A percentile compares a stretch with the other conserved stretches of the same genome.
Conservation (phyloP, 1,140 invertebrate genomes). For the Chelonus insularis region DNA sequence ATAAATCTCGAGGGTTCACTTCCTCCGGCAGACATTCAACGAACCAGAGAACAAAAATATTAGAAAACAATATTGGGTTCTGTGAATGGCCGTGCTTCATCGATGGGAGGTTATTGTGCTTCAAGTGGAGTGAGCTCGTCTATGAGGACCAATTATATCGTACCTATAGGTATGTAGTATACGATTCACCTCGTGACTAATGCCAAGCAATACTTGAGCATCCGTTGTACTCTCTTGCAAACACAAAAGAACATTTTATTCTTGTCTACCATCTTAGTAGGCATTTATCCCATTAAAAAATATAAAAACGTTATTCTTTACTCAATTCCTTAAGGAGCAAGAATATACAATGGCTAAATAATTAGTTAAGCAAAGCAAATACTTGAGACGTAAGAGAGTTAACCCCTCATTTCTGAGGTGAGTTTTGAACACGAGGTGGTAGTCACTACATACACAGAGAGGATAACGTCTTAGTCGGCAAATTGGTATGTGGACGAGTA, state of each 20-base stretch:
- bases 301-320: constrained; percentile 18
- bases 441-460: background rate
- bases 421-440: too few relatives aligned
- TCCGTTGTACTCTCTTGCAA: constrained; percentile 15
- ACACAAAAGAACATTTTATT: constrained; percentile 8
- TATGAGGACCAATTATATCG: constrained; percentile 40
- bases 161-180: constrained; percentile 22
- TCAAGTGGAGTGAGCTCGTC: constrained; percentile 36
- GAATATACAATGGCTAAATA: too few relatives aligned
- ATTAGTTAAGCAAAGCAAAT: too few relatives aligned
- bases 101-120: constrained; percentile 41
- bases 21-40: constrained; percentile 45
- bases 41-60: constrained; percentile 44
- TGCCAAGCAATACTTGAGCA: constrained; percentile 27
- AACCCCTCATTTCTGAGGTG: too few relatives aligned
- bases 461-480: constrained; percentile 8
- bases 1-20: constrained; percentile 48
- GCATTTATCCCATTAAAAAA: constrained; percentile 17
- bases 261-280: constrained; percentile 2
- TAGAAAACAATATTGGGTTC: constrained; percentile 47
- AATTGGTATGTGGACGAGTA: background rate
- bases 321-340: too few relatives aligned
- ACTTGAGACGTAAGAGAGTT: too few relatives aligned
- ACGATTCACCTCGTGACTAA: constrained; percentile 33
- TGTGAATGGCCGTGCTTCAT: constrained; percentile 40